Evolutionary conservation across 2,113 vertebrate species (phyloP).

Genomic region (Oenanthe melanoleuca): DNA sequence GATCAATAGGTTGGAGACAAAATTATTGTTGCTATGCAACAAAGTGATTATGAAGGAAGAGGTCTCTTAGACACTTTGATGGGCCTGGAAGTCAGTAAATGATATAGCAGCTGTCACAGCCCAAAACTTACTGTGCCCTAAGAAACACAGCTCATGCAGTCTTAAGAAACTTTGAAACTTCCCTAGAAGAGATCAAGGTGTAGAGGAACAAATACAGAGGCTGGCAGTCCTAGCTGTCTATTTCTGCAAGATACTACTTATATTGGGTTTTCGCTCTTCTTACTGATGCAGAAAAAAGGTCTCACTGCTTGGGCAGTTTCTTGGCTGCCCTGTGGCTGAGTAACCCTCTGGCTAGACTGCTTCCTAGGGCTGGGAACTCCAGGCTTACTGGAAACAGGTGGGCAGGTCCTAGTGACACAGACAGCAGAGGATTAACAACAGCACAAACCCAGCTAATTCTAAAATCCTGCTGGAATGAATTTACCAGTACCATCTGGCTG

Average conservation of each 20-base stretch:
- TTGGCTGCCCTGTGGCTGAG: background rate
- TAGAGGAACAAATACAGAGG: background rate
- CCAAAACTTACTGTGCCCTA: background rate
- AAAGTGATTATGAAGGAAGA: background rate
- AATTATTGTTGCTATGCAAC: background rate
- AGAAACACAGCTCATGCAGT: background rate
- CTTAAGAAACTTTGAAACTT: background rate
- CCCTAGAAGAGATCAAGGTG: background rate
- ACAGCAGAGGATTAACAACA: conserved; percentile 59
- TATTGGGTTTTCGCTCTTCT: background rate
- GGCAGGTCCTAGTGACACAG: conserved; percentile 60
- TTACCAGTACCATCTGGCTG: conserved; percentile 79
- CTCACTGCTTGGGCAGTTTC: background rate
- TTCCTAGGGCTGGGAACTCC: conserved; percentile 62
- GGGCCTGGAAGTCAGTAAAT: background rate
- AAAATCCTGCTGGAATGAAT: conserved; percentile 62
- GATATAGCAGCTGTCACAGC: background rate
- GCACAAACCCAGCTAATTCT: conserved; percentile 64
- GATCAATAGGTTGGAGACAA: background rate
- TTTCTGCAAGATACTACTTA: background rate
- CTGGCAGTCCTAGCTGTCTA: background rate
- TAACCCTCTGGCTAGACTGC: conserved; percentile 61
- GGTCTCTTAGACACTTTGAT: background rate
- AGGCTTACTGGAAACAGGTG: conserved; percentile 73
- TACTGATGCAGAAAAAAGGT: background rate